Evolutionary conservation across 2,888 invertebrate species (phyloP).

Genomic region (Brachypalpus laphriformis): DNA sequence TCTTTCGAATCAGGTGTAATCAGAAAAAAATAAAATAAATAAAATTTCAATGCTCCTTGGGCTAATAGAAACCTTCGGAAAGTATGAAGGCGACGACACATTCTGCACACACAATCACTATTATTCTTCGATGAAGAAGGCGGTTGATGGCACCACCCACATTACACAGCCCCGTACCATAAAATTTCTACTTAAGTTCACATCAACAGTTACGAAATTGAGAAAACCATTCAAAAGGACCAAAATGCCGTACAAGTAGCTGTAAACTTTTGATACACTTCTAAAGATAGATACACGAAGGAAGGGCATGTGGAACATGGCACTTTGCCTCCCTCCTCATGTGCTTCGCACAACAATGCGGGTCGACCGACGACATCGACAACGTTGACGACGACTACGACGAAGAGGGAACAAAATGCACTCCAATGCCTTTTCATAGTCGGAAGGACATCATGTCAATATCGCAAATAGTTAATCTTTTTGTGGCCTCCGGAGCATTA

Average conservation of each 20-base stretch:
- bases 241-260: conserved; percentile 49
- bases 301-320: conserved; percentile 47
- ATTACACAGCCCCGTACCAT: conserved; percentile 14
- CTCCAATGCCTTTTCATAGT: conserved; percentile 55
- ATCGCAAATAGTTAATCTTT: conserved; percentile 71
- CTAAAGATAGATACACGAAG: conserved; percentile 36
- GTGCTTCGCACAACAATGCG: conserved; percentile 46
- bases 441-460: conserved; percentile 70
- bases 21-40: not conserved
- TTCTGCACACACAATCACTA: not conserved
- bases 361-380: conserved; percentile 21
- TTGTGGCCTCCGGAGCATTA: conserved; percentile 58
- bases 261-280: conserved; percentile 66
- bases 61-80: not conserved
- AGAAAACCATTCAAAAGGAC: conserved; percentile 66
- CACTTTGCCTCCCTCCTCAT: not conserved
- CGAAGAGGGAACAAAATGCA: conserved; percentile 56
- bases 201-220: conserved; percentile 68
- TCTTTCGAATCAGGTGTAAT: not conserved
- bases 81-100: not conserved
- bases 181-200: conserved; percentile 62
- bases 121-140: not conserved
- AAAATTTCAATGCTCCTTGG: not conserved
- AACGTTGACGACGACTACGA: not conserved
- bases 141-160: conserved; percentile 1